Conservation (phyloP, 2,888 invertebrate genomes). For the Diogma glabrata region DNA sequence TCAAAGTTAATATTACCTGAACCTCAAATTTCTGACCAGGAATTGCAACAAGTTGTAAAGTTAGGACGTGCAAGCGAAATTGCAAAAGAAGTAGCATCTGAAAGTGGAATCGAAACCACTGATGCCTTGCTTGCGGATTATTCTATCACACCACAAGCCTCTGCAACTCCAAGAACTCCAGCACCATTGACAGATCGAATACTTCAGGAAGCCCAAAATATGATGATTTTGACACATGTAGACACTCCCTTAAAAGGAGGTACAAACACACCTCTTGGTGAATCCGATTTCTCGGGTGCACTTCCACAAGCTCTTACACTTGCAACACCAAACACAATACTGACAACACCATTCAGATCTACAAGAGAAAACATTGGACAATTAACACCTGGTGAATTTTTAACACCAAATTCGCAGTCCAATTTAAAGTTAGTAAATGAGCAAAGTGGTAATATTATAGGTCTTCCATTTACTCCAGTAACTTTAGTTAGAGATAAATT, state of each 20-base stretch:
- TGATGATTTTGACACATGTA: slow-evolving; percentile 95
- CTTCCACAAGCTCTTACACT: slow-evolving; percentile 58
- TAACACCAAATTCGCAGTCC: slow-evolving; percentile 38
- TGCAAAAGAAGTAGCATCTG: slow-evolving; percentile 78
- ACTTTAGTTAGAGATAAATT: slow-evolving; percentile 81
- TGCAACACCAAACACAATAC: slow-evolving; percentile 83
- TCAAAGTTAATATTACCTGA: slow-evolving; percentile 93
- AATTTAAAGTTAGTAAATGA: neutral
- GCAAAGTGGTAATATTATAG: slow-evolving; percentile 33
- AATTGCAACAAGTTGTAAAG: slow-evolving; percentile 84
- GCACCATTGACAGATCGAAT: slow-evolving; percentile 71
- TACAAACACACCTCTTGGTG: slow-evolving; percentile 82
- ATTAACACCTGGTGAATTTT: slow-evolving; percentile 46
- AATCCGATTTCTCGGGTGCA: slow-evolving; percentile 78
- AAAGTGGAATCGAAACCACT: slow-evolving; percentile 63
- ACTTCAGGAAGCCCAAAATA: slow-evolving; percentile 93
- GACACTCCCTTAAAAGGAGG: slow-evolving; percentile 97
- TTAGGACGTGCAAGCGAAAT: slow-evolving; percentile 82
- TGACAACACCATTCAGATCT: slow-evolving; percentile 72
- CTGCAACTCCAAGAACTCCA: slow-evolving; percentile 76
- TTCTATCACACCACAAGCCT: slow-evolving; percentile 59
- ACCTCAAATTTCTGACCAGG: slow-evolving; percentile 92
- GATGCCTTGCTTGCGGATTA: slow-evolving; percentile 87
- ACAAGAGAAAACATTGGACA: neutral
- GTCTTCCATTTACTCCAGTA: slow-evolving; percentile 43